phyloP scores from a whole-genome alignment of 1,140 invertebrate species.

The Aphidius gifuensis region DNA sequence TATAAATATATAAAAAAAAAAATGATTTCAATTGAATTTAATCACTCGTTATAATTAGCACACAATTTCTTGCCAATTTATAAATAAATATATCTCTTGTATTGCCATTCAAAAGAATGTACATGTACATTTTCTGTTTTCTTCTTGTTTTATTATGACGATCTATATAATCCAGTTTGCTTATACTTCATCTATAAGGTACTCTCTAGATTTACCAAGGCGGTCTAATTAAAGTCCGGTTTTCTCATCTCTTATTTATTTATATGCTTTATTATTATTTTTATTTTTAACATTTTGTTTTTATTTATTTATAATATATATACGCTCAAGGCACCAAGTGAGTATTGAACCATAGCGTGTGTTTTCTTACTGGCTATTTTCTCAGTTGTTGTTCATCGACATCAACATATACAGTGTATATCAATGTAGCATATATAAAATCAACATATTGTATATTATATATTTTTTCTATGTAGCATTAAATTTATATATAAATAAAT shows the following conservation, averaged over 20 bases:
- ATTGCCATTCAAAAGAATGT: too few species aligned
- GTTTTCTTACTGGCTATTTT: not conserved
- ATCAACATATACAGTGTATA: too few species aligned
- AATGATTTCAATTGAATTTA: too few species aligned
- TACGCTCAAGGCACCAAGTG: not conserved
- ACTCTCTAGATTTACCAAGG: not conserved
- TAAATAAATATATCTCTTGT: too few species aligned
- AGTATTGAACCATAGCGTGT: constrained; percentile 5
- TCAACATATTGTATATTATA: constrained; percentile 1
- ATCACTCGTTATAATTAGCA: too few species aligned
- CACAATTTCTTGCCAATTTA: constrained; percentile 14
- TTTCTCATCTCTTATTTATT: not conserved
- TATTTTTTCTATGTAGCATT: not conserved
- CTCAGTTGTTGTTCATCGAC: not conserved
- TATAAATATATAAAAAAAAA: too few species aligned
- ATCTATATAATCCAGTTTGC: constrained; percentile 11
- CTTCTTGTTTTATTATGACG: constrained; percentile 9
- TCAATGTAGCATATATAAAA: not conserved
- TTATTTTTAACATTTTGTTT: not conserved
- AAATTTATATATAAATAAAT: not conserved
- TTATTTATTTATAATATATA: constrained; percentile 3
- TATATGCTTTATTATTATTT: too few species aligned
- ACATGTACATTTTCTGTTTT: not conserved
- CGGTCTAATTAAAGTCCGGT: constrained; percentile 17
- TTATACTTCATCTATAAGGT: not conserved